Conservation (phyloP, 2,888 invertebrate species). For the Embidobia sp. region DNA sequence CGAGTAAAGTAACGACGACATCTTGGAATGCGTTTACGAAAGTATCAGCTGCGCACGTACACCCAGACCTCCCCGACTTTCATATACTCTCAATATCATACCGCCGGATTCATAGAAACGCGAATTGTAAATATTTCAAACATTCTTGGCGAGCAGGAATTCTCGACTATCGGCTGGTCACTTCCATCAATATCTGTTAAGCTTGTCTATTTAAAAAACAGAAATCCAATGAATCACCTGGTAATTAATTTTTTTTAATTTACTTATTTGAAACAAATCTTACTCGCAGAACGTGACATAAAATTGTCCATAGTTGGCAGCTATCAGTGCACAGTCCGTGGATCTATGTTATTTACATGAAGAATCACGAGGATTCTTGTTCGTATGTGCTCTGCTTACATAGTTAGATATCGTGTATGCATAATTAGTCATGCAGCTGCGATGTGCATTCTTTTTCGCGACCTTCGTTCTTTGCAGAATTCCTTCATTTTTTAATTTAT, state of each 20-base stretch:
- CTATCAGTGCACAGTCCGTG: conserved; percentile 1
- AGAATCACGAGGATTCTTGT: conserved; percentile 28
- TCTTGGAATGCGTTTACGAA: conserved; percentile 68
- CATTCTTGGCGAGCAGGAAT: conserved; percentile 26
- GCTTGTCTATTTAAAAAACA: too few relatives aligned
- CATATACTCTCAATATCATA: conserved; percentile 32
- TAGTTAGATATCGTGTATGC: conserved; percentile 33
- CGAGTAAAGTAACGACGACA: conserved; percentile 54
- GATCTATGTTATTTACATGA: conserved; percentile 40
- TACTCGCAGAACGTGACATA: conserved; percentile 17
- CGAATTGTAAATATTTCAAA: conserved; percentile 16
- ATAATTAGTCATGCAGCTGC: conserved; percentile 41
- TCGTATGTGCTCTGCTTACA: conserved; percentile 48
- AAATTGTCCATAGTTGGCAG: conserved; percentile 14
- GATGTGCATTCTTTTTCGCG: conserved; percentile 30
- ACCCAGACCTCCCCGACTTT: conserved; percentile 24
- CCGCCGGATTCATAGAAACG: conserved; percentile 18
- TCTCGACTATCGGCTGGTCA: too few relatives aligned
- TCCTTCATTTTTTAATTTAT: conserved; percentile 4
- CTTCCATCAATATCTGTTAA: too few relatives aligned
- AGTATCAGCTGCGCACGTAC: conserved; percentile 42
- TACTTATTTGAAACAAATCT: conserved; percentile 16
- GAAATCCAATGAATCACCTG: background rate
- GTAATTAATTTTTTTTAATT: conserved; percentile 5
- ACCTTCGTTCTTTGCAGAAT: conserved; percentile 31